Conservation (phyloP, 1,140 invertebrate species). For the Drosophila micromelanica region DNA sequence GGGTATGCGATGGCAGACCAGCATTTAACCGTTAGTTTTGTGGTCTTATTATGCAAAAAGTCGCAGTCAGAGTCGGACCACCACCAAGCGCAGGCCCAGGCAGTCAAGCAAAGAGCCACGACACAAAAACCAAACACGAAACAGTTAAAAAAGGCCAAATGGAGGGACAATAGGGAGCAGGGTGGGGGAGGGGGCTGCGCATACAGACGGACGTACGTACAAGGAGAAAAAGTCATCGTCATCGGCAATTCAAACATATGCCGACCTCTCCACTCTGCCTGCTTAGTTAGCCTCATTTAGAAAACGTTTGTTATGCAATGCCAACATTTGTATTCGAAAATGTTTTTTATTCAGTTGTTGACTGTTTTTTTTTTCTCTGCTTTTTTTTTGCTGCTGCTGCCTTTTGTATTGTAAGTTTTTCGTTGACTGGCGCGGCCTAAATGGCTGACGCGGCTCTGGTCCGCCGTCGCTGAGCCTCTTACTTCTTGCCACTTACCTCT, state of each 20-base stretch:
- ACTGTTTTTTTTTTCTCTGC: slow-evolving; percentile 58
- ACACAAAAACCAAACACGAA: slow-evolving; percentile 77
- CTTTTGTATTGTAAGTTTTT: slow-evolving; percentile 57
- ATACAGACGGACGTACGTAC: slow-evolving; percentile 37
- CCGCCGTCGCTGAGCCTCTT: slow-evolving; percentile 22
- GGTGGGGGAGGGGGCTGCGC: background rate
- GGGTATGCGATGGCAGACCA: slow-evolving; percentile 33
- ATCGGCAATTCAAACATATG: slow-evolving; percentile 84
- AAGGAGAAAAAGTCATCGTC: slow-evolving; percentile 80
- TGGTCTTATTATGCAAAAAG: slow-evolving; percentile 80
- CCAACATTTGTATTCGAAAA: slow-evolving; percentile 84
- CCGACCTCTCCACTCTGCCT: slow-evolving; percentile 56
- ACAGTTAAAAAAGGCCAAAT: slow-evolving; percentile 67
- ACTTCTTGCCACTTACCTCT: slow-evolving; percentile 5
- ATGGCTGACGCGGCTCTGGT: slow-evolving; percentile 40
- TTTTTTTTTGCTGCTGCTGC: slow-evolving; percentile 11
- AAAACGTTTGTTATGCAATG: slow-evolving; percentile 84
- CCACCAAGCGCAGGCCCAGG: slow-evolving; percentile 50
- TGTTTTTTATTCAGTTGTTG: slow-evolving; percentile 83
- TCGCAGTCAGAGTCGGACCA: slow-evolving; percentile 62
- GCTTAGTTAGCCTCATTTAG: slow-evolving; percentile 84
- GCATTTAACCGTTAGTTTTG: slow-evolving; percentile 82
- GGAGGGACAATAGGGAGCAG: background rate
- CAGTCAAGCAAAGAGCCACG: slow-evolving; percentile 49
- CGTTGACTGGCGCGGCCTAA: slow-evolving; percentile 66